phyloP scores from a whole-genome alignment of 2,888 invertebrate species.

The Antheraea assamensis region DNA sequence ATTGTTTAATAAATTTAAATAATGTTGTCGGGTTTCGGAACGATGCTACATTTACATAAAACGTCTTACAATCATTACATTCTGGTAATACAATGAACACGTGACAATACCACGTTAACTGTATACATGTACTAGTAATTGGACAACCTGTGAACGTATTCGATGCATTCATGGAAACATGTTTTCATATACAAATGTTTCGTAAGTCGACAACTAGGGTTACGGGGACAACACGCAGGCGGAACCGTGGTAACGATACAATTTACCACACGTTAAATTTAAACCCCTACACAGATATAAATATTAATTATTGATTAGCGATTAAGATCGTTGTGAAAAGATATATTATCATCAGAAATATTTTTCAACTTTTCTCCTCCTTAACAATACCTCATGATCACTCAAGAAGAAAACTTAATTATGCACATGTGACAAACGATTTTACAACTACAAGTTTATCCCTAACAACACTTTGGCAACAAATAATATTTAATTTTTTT shows the following conservation, averaged over 20 bases:
- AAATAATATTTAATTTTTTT: constrained; percentile 70
- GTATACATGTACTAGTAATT: not conserved
- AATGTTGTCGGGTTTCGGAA: not conserved
- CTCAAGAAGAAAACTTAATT: constrained; percentile 81
- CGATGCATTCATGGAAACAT: not conserved
- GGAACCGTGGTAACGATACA: constrained; percentile 62
- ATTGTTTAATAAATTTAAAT: not conserved
- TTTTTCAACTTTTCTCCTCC: constrained; percentile 79
- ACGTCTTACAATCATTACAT: not conserved
- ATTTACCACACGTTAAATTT: constrained; percentile 78
- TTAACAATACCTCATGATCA: constrained; percentile 77
- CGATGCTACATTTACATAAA: not conserved
- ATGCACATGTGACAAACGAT: constrained; percentile 81
- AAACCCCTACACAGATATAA: constrained; percentile 80
- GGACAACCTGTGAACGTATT: not conserved
- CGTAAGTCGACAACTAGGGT: not conserved
- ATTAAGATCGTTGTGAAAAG: constrained; percentile 81
- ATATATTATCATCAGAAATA: constrained; percentile 82
- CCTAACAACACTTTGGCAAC: constrained; percentile 83
- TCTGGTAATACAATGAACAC: not conserved
- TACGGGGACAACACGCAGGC: constrained; percentile 35
- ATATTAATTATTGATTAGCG: constrained; percentile 80
- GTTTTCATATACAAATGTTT: not conserved
- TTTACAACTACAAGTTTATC: constrained; percentile 78
- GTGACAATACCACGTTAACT: not conserved